Conservation (phyloP, 1,140 invertebrate species). For the Tetramorium parvispinum region DNA sequence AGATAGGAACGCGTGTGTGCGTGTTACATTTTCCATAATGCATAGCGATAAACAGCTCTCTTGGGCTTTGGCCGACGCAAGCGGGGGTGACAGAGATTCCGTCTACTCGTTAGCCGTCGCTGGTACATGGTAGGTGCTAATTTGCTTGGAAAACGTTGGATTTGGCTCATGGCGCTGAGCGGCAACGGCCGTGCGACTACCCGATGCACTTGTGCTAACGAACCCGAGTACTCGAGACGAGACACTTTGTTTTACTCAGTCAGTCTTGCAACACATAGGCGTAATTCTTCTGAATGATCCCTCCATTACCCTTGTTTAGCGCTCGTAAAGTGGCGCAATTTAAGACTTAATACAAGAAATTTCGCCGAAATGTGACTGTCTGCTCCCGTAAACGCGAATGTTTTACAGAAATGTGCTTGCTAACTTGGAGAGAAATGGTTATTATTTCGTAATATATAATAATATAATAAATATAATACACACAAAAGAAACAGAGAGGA, state of each 20-base stretch:
- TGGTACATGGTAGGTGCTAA: constrained; percentile 61
- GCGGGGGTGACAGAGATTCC: constrained; percentile 48
- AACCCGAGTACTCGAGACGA: constrained; percentile 43
- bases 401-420: neutral
- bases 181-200: constrained; percentile 38
- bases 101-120: constrained; percentile 58
- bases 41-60: constrained; percentile 74
- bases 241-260: constrained; percentile 42
- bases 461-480: neutral
- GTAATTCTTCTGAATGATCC: constrained; percentile 47
- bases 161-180: constrained; percentile 17
- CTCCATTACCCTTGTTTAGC: constrained; percentile 20
- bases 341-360: neutral
- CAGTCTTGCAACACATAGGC: neutral
- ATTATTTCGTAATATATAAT: neutral
- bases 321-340: constrained; percentile 9
- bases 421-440: neutral
- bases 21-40: constrained; percentile 77
- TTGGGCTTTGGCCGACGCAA: constrained; percentile 19
- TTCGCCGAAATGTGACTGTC: neutral
- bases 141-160: constrained; percentile 63
- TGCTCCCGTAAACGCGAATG: neutral
- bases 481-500: neutral
- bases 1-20: constrained; percentile 33
- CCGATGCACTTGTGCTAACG: constrained; percentile 61